These are phyloP conservation scores for Paradoxurus hermaphroditus DNA, from an alignment of 2,113 vertebrate genomes.

Conservation along the genomic window DNA sequence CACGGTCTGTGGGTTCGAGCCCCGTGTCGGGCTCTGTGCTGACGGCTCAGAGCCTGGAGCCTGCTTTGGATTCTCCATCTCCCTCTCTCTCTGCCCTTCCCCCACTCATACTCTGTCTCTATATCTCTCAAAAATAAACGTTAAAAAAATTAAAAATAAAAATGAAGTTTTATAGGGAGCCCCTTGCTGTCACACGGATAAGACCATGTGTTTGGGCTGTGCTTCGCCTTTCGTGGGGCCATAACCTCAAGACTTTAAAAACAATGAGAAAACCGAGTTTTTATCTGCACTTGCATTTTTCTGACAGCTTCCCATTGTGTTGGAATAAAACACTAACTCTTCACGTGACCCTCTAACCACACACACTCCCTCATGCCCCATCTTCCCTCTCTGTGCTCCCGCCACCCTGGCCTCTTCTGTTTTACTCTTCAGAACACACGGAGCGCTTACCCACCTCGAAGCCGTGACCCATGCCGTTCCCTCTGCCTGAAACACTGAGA, in stretches of 20 bases:
- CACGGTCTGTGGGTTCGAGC: too few species aligned
- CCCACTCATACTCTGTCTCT: too few species aligned
- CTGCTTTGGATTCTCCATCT: too few species aligned
- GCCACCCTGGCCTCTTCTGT: background rate
- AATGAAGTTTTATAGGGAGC: background rate
- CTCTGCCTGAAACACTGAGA: background rate
- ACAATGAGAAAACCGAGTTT: background rate
- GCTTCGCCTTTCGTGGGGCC: background rate
- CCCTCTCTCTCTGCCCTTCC: too few species aligned
- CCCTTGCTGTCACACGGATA: background rate
- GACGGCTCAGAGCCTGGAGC: too few species aligned
- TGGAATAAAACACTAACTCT: background rate
- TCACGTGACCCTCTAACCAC: background rate
- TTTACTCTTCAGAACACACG: background rate
- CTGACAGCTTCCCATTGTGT: background rate
- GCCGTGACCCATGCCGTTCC: background rate
- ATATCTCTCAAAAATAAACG: too few species aligned
- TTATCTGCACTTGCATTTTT: background rate
- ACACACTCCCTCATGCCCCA: rapidly evolving
- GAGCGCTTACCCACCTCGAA: background rate
- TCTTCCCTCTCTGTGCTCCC: background rate
- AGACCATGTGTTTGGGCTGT: background rate
- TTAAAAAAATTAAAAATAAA: too few species aligned
- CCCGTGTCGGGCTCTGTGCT: too few species aligned
- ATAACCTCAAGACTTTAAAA: background rate